Evolutionary conservation across 2,113 vertebrate genomes (phyloP).

Genomic region (Scatophagus argus): DNA sequence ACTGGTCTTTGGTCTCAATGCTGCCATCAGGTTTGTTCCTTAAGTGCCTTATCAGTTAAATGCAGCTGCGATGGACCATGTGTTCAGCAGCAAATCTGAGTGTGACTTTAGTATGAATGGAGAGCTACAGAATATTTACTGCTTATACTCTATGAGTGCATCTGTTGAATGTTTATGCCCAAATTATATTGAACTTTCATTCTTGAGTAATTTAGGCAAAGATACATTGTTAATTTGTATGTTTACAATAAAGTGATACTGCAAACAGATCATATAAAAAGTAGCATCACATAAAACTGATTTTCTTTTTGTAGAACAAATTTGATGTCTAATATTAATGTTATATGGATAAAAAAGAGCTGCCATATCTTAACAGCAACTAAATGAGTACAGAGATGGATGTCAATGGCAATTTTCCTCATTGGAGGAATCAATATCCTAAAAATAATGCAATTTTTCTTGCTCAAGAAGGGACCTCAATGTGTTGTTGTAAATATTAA

Average conservation of each 20-base stretch:
- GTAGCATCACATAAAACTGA: too few relatives aligned
- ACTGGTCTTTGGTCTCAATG: constrained; percentile 79
- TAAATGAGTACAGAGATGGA: neutral
- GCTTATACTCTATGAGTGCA: neutral
- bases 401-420: constrained; percentile 1
- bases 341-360: neutral
- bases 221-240: too few relatives aligned
- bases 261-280: too few relatives aligned
- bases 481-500: neutral
- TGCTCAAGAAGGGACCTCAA: neutral
- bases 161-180: neutral
- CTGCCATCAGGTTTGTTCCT: constrained; percentile 80
- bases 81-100: constrained; percentile 57
- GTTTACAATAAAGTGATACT: neutral
- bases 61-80: constrained; percentile 74
- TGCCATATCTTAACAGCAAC: neutral
- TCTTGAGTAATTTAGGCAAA: neutral
- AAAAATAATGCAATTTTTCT: neutral
- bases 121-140: constrained; percentile 11
- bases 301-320: neutral
- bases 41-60: constrained; percentile 83
- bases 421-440: neutral
- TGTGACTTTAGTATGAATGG: constrained; percentile 53
- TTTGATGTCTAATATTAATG: neutral
- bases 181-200: neutral